Evolutionary conservation across 2,888 invertebrate species (phyloP).

Genomic region (Pasiphila rectangulata): DNA sequence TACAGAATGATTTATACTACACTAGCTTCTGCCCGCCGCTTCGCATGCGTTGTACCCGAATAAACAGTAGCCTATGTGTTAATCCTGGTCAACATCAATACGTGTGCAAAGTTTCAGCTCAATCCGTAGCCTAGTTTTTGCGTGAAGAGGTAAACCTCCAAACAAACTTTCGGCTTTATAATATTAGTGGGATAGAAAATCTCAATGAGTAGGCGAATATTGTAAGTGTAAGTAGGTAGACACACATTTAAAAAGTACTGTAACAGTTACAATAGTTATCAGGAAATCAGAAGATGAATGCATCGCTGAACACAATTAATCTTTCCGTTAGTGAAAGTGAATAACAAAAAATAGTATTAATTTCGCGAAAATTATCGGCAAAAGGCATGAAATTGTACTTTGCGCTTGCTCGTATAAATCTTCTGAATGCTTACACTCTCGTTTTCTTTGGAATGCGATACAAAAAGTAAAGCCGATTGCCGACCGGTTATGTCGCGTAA

Average conservation of each 20-base stretch:
- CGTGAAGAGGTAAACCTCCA: too few relatives aligned
- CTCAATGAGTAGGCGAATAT: too few relatives aligned
- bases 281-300: slow-evolving; percentile 11
- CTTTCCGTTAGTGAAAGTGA: slow-evolving; percentile 51
- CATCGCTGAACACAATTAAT: slow-evolving; percentile 25
- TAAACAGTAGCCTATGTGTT: too few relatives aligned
- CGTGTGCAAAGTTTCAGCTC: too few relatives aligned
- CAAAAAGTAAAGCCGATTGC: slow-evolving; percentile 37
- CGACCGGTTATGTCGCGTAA: slow-evolving; percentile 38
- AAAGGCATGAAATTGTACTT: slow-evolving; percentile 56
- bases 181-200: too few relatives aligned
- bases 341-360: slow-evolving; percentile 33
- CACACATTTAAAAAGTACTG: not conserved
- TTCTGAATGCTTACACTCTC: slow-evolving; percentile 47
- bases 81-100: too few relatives aligned
- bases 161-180: too few relatives aligned
- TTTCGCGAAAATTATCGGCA: slow-evolving; percentile 37
- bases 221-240: too few relatives aligned
- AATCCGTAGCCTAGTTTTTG: too few relatives aligned
- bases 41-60: too few relatives aligned
- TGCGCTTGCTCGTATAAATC: slow-evolving; percentile 39
- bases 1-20: too few relatives aligned
- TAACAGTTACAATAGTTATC: not conserved
- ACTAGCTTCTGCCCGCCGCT: too few relatives aligned
- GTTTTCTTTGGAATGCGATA: slow-evolving; percentile 52